Conservation (phyloP, 2,888 invertebrate genomes). For the Polyommatus iphigenia region DNA sequence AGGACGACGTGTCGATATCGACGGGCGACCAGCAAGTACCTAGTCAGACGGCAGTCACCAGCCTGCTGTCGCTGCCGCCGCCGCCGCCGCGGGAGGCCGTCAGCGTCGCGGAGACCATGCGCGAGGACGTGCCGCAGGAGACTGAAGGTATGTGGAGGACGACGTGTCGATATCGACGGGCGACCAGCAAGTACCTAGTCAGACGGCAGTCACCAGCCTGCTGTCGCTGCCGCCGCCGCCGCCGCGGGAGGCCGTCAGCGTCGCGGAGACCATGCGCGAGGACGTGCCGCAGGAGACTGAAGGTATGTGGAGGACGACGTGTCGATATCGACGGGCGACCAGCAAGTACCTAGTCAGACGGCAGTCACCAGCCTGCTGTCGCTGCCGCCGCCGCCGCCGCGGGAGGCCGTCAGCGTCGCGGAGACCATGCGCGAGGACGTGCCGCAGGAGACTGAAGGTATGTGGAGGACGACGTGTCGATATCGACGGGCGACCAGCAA, state of each 20-base stretch:
- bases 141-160: constrained; percentile 49
- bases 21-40: constrained; percentile 72
- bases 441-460: not conserved
- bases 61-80: constrained; percentile 35
- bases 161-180: constrained; percentile 64
- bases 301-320: constrained; percentile 54
- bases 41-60: constrained; percentile 39
- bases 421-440: not conserved
- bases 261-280: not conserved
- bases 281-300: not conserved
- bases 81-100: constrained; percentile 34
- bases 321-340: constrained; percentile 67
- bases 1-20: constrained; percentile 63
- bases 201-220: constrained; percentile 40
- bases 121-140: not conserved
- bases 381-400: constrained; percentile 30
- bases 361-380: constrained; percentile 36
- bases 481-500: constrained; percentile 67
- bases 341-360: constrained; percentile 59
- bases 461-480: constrained; percentile 64
- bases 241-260: constrained; percentile 33
- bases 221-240: constrained; percentile 33
- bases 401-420: constrained; percentile 29
- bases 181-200: constrained; percentile 66
- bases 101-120: not conserved